Evolutionary conservation across 2,113 vertebrate species (phyloP).

Genomic region (Camarhynchus parvulus): DNA sequence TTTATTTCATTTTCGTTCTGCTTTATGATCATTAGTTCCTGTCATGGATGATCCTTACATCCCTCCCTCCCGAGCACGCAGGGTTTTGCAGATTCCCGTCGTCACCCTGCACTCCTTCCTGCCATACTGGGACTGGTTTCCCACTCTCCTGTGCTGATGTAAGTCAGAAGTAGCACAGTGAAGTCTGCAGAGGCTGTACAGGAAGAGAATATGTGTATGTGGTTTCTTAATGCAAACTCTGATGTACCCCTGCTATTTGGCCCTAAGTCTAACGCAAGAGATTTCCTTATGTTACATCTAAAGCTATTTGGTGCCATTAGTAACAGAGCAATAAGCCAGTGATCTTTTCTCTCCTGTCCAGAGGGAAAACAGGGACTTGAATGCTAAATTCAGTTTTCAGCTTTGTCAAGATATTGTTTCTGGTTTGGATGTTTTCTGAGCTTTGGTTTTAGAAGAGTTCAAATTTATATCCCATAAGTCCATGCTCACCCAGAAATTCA

Average conservation of each 20-base stretch:
- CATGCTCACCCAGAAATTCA: conserved; percentile 46
- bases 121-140: neutral
- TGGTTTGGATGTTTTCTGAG: neutral
- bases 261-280: neutral
- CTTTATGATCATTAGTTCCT: neutral
- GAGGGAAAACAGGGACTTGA: neutral
- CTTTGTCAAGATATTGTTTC: neutral
- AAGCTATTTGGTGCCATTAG: neutral
- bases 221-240: neutral
- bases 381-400: neutral
- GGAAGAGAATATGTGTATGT: neutral
- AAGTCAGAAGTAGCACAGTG: neutral
- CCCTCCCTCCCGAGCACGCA: fast-evolving
- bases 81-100: neutral
- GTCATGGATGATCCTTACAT: neutral
- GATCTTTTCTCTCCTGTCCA: neutral
- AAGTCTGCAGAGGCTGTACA: neutral
- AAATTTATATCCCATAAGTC: conserved; percentile 9
- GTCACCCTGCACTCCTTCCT: fast-evolving
- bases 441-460: neutral
- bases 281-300: neutral
- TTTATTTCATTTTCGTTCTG: neutral
- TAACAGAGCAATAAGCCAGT: neutral
- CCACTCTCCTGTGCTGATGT: neutral
- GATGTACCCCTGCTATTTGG: neutral